Percentiles rank a stretch among this genome's conserved stretches.
These are phyloP conservation scores for Notodonta ziczac DNA, from an alignment of 2,888 invertebrate genomes.

Conservation along the genomic window DNA sequence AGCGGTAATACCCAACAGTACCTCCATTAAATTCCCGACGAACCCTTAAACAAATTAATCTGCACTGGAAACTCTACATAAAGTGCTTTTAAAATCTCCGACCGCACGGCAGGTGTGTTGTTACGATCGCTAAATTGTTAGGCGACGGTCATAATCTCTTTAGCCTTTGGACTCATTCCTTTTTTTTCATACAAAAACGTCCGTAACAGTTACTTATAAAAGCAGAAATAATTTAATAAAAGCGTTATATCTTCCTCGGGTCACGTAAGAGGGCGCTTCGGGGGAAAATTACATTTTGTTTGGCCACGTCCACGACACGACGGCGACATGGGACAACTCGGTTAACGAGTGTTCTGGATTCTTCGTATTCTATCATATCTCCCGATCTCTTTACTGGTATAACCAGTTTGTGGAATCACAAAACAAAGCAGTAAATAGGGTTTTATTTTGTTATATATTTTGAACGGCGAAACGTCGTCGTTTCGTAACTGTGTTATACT, in stretches of 20 bases:
- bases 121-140: conserved; percentile 45
- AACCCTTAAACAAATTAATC: conserved; percentile 48
- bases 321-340: conserved; percentile 78
- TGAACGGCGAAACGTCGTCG: conserved; percentile 9
- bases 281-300: conserved; percentile 83
- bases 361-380: conserved; percentile 76
- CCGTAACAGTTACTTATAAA: conserved; percentile 72
- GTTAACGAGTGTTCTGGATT: conserved; percentile 80
- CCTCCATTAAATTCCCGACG: conserved; percentile 44
- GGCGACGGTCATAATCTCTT: conserved; percentile 58
- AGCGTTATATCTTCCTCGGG: conserved; percentile 80
- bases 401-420: conserved; percentile 45
- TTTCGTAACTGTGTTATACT: conserved; percentile 18
- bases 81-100: conserved; percentile 50
- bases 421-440: conserved; percentile 36
- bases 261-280: conserved; percentile 81
- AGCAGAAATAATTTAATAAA: conserved; percentile 82
- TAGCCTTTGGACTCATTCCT: conserved; percentile 59
- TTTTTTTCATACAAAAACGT: conserved; percentile 66
- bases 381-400: conserved; percentile 62
- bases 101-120: conserved; percentile 40
- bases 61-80: conserved; percentile 41
- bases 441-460: conserved; percentile 33
- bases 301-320: conserved; percentile 70
- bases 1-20: conserved; percentile 38